A percentile compares a stretch with the other conserved stretches of the same genome.
These are phyloP conservation scores for Thomomys bottae DNA, from an alignment of 2,113 vertebrate genomes.

Conservation along the genomic window DNA sequence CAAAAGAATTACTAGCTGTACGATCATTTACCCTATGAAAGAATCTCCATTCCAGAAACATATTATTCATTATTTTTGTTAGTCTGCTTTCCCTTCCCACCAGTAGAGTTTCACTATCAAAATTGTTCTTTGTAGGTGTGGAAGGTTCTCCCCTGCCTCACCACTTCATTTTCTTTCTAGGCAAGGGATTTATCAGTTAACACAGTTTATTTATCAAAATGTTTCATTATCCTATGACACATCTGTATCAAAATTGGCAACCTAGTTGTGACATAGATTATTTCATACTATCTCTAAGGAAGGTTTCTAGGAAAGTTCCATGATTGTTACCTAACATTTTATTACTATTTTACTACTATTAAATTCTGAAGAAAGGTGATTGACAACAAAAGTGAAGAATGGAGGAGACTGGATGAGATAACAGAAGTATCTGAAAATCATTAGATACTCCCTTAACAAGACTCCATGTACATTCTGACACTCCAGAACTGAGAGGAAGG, in stretches of 20 bases:
- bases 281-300: constrained; percentile 28
- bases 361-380: constrained; percentile 31
- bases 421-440: not conserved
- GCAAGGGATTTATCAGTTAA: not conserved
- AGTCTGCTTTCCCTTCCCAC: not conserved
- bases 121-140: not conserved
- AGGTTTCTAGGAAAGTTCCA: not conserved
- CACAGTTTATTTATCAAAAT: not conserved
- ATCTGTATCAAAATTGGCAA: constrained; percentile 10
- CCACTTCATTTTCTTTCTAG: constrained; percentile 38
- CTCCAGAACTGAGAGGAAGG: not conserved
- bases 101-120: constrained; percentile 27
- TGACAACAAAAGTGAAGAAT: not conserved
- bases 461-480: not conserved
- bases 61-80: constrained; percentile 18
- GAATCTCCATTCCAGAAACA: constrained; percentile 5
- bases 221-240: not conserved
- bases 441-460: not conserved
- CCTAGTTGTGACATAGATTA: not conserved
- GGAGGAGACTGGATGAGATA: not conserved
- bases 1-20: constrained; percentile 31
- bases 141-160: not conserved
- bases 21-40: constrained; percentile 3
- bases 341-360: not conserved
- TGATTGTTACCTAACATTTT: constrained; percentile 29